Base-by-base conservation (phyloP, 1,140 invertebrate species). In the Idris sp. region DNA sequence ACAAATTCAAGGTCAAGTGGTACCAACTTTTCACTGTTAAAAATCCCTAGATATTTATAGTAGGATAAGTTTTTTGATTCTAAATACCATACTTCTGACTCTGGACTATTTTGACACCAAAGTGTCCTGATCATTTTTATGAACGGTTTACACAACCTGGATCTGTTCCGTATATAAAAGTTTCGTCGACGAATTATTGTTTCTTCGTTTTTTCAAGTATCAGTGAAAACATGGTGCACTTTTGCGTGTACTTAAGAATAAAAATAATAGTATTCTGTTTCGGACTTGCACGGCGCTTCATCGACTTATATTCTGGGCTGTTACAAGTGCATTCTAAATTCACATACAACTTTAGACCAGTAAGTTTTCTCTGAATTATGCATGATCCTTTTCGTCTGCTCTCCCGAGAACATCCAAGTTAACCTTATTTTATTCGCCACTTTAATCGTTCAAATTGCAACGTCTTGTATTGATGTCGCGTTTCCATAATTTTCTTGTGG, bases 341-440 rank as follows among this genome's bases (percentile, higher is more conserved):
- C 64, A 68, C 53, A 58, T 68, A 68, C 64, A 58, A 51, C 64
- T 56, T 56, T 53, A 51, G 53, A 68, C 58, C 64, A 58, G 53
- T 68, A 76, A 79, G 51, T 79, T 76, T 74, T 64, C 69, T 46
- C 15, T 79, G 76, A 79, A 79, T 79, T 71, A 79, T 79, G 73
- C 74, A 79, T 78, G 69, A 76, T 64, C 40, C 71, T 51, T n/a
- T 44, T 56, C 69, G 15, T 28, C 64, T 46, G 25, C 26, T 43
- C 44, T 48, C 36, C 22, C 44, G 46, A 26, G 36, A 48, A 33
- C 46, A 49, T 41, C 35, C 58, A 26, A 46, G 35, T 44, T 49
- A 49, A 48, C 46, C 35, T 51, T 49, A 49, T 62, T 30, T 62
- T 49, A 62, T 51, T 49, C 46, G 43, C 44, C 58, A 62, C 44